A percentile compares a stretch with the other conserved stretches of the same genome.
Conservation (phyloP, 2,888 invertebrate genomes). For the Spodoptera exigua region DNA sequence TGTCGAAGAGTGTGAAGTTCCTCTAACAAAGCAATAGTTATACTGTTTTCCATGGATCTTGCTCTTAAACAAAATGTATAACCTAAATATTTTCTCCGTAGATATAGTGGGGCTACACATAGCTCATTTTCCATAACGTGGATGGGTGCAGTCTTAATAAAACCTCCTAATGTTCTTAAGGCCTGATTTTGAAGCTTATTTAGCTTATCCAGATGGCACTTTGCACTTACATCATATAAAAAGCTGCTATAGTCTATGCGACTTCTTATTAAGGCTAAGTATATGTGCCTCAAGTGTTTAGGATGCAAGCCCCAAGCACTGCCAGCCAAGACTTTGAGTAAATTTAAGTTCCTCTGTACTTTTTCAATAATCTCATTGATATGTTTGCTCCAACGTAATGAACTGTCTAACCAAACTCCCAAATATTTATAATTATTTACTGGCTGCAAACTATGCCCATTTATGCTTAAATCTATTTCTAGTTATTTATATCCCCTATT, state of each 20-base stretch:
- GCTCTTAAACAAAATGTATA: conserved; percentile 8
- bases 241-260: conserved; percentile 7
- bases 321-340: conserved; percentile 15
- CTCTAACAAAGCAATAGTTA: background rate
- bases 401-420: conserved; percentile 5
- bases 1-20: conserved; percentile 10
- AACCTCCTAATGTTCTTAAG: background rate
- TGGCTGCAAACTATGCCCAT: background rate
- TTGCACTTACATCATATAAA: conserved; percentile 10
- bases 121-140: background rate
- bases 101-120: background rate
- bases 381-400: background rate
- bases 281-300: conserved; percentile 10
- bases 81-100: conserved; percentile 1
- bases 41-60: background rate
- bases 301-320: conserved; percentile 9
- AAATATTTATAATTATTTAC: conserved; percentile 12
- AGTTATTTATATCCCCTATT: background rate
- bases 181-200: background rate
- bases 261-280: conserved; percentile 7
- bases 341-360: background rate
- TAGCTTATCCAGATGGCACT: background rate
- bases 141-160: background rate
- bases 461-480: background rate
- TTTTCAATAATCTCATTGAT: background rate